phyloP scores from a whole-genome alignment of 2,888 invertebrate genomes.

The Cylloceria caligata region DNA sequence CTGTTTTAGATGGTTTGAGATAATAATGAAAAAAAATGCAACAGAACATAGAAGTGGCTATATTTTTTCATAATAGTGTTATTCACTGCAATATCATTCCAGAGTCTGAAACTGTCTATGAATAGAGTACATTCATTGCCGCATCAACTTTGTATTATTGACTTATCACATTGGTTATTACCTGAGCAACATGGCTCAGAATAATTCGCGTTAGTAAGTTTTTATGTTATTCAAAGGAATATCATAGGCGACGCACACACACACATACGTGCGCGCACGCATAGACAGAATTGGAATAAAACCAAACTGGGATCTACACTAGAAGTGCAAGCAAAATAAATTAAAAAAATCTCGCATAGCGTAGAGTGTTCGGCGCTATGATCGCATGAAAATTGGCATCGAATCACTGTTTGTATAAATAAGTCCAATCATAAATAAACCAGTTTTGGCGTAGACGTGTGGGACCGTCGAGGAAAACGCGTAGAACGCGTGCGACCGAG shows the following conservation, averaged over 20 bases:
- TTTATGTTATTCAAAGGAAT: conserved; percentile 20
- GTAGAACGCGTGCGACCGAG: background rate
- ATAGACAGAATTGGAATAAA: background rate
- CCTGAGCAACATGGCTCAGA: conserved; percentile 12
- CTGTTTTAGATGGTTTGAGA: too few relatives aligned
- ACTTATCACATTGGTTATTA: conserved; percentile 29
- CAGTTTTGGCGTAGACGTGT: conserved; percentile 49
- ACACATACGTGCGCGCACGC: background rate
- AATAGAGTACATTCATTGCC: conserved; percentile 54
- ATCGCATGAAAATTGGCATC: conserved; percentile 24
- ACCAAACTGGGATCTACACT: background rate
- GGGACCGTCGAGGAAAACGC: conserved; percentile 36
- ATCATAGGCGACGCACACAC: background rate
- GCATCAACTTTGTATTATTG: conserved; percentile 43
- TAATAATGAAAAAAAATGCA: too few relatives aligned
- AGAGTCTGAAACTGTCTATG: conserved; percentile 27
- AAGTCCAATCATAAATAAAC: conserved; percentile 53
- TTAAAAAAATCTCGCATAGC: conserved; percentile 4
- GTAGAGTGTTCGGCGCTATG: background rate
- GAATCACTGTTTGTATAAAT: conserved; percentile 50
- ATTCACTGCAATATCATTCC: conserved; percentile 24
- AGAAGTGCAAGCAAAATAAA: background rate
- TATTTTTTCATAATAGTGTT: too few relatives aligned
- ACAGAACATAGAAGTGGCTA: too few relatives aligned
- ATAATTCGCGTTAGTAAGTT: conserved; percentile 9